phyloP scores from a whole-genome alignment of 2,888 invertebrate genomes.

The Heliconius charithonia region DNA sequence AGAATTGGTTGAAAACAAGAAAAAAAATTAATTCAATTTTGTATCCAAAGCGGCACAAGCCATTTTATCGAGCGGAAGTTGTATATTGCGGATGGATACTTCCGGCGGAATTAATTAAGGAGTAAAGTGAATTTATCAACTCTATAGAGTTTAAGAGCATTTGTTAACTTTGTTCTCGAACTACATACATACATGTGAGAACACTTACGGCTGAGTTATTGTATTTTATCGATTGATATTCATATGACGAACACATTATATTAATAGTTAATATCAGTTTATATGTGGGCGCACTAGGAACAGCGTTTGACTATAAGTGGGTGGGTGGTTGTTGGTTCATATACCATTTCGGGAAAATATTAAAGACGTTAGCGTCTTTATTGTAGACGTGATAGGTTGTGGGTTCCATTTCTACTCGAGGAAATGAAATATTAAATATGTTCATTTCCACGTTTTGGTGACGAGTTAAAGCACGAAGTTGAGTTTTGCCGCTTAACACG shows the following conservation, averaged over 20 bases:
- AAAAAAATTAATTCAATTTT: conserved; percentile 30
- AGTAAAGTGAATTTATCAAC: conserved; percentile 41
- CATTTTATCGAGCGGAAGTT: conserved; percentile 47
- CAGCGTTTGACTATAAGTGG: too few relatives aligned
- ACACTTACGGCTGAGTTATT: neutral
- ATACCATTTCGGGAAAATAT: too few relatives aligned
- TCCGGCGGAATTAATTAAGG: conserved; percentile 49
- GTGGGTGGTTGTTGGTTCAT: too few relatives aligned
- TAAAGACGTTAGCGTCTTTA: too few relatives aligned
- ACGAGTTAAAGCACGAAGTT: neutral
- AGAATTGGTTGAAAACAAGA: neutral
- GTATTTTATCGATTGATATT: neutral
- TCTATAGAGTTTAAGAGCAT: conserved; percentile 19
- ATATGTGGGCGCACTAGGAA: too few relatives aligned
- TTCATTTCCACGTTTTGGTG: neutral
- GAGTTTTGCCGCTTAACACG: neutral
- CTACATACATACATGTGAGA: conserved; percentile 3
- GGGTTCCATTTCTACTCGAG: neutral
- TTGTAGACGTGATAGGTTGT: neutral
- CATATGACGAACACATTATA: neutral
- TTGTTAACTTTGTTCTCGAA: conserved; percentile 12
- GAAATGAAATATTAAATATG: neutral
- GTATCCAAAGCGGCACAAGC: conserved; percentile 19
- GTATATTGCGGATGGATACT: conserved; percentile 46
- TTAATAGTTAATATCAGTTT: too few relatives aligned